Evolutionary conservation across 2,888 invertebrate species (phyloP).

Genomic region (Netelia fuscicornis): DNA sequence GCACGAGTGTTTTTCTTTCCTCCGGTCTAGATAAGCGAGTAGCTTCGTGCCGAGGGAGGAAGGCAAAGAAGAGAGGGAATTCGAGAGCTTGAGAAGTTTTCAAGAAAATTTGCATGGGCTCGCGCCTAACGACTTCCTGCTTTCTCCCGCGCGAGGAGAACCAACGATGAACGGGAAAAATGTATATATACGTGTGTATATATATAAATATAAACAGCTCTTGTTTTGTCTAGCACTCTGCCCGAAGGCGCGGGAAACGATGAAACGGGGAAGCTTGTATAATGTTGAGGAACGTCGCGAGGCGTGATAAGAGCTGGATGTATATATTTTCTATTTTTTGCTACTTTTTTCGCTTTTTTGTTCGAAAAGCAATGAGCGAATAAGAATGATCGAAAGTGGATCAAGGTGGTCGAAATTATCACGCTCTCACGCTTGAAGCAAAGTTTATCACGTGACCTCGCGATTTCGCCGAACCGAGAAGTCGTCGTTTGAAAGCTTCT

Average conservation of each 20-base stretch:
- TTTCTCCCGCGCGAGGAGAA: slow-evolving; percentile 33
- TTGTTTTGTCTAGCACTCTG: slow-evolving; percentile 37
- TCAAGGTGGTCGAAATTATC: not conserved
- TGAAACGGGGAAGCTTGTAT: slow-evolving; percentile 46
- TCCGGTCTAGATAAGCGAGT: slow-evolving; percentile 50
- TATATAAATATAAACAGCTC: slow-evolving; percentile 24
- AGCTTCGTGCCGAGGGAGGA: slow-evolving; percentile 4
- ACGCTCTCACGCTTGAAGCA: not conserved
- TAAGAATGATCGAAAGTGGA: slow-evolving; percentile 1
- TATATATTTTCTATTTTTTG: not conserved
- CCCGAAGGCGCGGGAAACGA: slow-evolving; percentile 49
- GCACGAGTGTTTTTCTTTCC: slow-evolving; percentile 55
- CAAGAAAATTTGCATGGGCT: slow-evolving; percentile 82
- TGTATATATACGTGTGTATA: not conserved
- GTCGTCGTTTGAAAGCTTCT: not conserved
- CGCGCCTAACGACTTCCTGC: slow-evolving; percentile 82
- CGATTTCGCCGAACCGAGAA: not conserved
- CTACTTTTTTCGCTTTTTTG: not conserved
- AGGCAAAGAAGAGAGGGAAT: slow-evolving; percentile 71
- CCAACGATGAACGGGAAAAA: not conserved
- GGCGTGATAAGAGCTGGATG: not conserved
- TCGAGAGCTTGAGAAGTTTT: slow-evolving; percentile 77
- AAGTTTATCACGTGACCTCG: not conserved
- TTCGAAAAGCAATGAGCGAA: not conserved
- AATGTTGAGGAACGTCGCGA: slow-evolving; percentile 15